phyloP scores from a whole-genome alignment of 2,888 invertebrate genomes.

The Autographa gamma region DNA sequence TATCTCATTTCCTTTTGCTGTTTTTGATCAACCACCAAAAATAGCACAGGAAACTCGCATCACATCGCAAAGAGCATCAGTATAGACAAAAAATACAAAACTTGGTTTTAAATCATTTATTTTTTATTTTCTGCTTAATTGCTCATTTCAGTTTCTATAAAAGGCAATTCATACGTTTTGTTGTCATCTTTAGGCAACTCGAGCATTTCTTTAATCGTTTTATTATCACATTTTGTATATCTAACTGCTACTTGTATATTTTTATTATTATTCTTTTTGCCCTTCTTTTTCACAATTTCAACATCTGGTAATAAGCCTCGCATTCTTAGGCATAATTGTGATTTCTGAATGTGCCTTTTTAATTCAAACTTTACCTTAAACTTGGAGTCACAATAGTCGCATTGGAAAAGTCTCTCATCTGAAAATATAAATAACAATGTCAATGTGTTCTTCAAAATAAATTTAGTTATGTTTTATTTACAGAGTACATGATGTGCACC shows the following conservation, averaged over 20 bases:
- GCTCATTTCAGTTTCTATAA: constrained; percentile 52
- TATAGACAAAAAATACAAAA: not conserved
- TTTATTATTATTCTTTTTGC: not conserved
- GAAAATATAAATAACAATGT: constrained; percentile 47
- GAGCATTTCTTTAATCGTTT: not conserved
- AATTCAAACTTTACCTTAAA: constrained; percentile 60
- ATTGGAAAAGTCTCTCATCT: constrained; percentile 68
- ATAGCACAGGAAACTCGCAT: too few relatives aligned
- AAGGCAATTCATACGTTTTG: constrained; percentile 39
- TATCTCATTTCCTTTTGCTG: too few relatives aligned
- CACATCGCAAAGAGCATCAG: too few relatives aligned
- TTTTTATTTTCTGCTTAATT: constrained; percentile 31
- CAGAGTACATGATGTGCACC: too few relatives aligned
- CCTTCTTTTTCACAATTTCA: not conserved
- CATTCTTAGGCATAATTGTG: constrained; percentile 51
- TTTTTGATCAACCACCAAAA: too few relatives aligned
- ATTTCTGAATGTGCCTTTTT: constrained; percentile 58
- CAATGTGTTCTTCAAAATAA: not conserved
- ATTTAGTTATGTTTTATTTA: too few relatives aligned
- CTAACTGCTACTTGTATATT: constrained; percentile 10
- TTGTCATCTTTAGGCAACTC: constrained; percentile 38
- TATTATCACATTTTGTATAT: constrained; percentile 10
- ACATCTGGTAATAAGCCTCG: not conserved
- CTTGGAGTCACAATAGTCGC: constrained; percentile 65
- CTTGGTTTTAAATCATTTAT: constrained; percentile 1